A percentile compares a stretch with the other conserved stretches of the same genome.
Evolutionary conservation across 2,113 vertebrate genomes (phyloP).

Genomic region (Aplodontia rufa): DNA sequence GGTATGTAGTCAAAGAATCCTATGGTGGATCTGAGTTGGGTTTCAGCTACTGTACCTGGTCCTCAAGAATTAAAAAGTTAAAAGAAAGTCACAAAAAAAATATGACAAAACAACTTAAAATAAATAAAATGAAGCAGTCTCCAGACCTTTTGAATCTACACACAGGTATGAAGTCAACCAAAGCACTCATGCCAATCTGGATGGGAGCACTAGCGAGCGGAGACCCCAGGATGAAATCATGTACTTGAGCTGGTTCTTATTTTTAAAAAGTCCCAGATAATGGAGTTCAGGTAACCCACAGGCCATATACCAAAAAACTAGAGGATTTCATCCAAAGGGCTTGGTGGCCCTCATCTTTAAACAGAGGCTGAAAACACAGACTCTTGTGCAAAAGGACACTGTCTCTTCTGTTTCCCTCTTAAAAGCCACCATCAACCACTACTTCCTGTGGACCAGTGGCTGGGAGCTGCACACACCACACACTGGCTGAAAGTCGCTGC

Average conservation of each 20-base stretch:
- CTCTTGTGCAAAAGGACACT: constrained; percentile 81
- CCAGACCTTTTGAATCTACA: constrained; percentile 83
- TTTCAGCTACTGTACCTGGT: constrained; percentile 85
- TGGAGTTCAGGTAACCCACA: constrained; percentile 61
- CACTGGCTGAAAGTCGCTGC: constrained; percentile 79
- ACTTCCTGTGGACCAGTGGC: constrained; percentile 76
- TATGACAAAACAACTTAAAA: constrained; percentile 82
- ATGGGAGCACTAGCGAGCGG: constrained; percentile 76
- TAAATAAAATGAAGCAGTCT: constrained; percentile 84
- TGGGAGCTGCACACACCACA: constrained; percentile 67
- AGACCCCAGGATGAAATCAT: constrained; percentile 70
- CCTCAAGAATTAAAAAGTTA: constrained; percentile 82
- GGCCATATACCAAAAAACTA: constrained; percentile 66
- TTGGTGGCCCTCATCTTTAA: constrained; percentile 54
- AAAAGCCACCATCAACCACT: not conserved
- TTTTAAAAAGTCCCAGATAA: constrained; percentile 72
- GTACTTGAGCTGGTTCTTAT: constrained; percentile 69
- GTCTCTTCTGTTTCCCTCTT: constrained; percentile 71
- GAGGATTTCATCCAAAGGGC: constrained; percentile 74
- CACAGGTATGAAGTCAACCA: constrained; percentile 82
- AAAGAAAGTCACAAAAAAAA: constrained; percentile 69
- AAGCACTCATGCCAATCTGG: constrained; percentile 80
- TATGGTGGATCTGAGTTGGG: constrained; percentile 78
- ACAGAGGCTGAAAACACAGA: constrained; percentile 77
- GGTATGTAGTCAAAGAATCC: constrained; percentile 84